Evolutionary conservation across 2,113 vertebrate species (phyloP).

Genomic region (Otolemur garnettii): DNA sequence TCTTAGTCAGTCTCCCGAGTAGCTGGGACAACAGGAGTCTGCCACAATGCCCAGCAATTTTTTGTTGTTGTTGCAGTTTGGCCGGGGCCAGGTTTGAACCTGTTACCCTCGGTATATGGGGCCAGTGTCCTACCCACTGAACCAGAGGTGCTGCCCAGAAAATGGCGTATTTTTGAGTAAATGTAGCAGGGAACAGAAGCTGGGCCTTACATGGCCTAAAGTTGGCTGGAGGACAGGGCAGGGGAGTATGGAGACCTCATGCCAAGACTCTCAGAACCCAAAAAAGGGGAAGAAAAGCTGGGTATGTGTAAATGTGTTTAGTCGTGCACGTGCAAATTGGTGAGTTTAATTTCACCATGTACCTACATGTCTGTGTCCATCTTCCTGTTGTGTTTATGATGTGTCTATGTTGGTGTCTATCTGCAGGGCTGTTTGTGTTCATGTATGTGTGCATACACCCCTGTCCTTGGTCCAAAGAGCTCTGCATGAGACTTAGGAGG

Average conservation of each 20-base stretch:
- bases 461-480: not conserved
- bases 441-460: rapidly evolving
- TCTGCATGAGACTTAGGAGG: not conserved
- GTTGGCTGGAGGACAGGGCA: not conserved
- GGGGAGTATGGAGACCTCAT: not conserved
- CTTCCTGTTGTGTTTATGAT: too few species aligned
- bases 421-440: rapidly evolving
- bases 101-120: too few species aligned
- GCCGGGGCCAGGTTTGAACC: too few species aligned
- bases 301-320: not conserved
- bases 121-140: too few species aligned
- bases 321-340: too few species aligned
- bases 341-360: not conserved
- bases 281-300: not conserved
- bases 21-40: too few species aligned
- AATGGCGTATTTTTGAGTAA: not conserved
- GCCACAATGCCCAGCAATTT: too few species aligned
- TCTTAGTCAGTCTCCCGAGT: too few species aligned
- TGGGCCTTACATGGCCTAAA: not conserved
- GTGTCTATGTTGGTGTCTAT: too few species aligned
- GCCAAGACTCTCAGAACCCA: not conserved
- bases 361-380: rapidly evolving
- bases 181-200: not conserved
- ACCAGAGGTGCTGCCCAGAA: too few species aligned
- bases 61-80: too few species aligned